Base-by-base conservation (phyloP, 2,113 vertebrate species). In the Cololabis saira region DNA sequence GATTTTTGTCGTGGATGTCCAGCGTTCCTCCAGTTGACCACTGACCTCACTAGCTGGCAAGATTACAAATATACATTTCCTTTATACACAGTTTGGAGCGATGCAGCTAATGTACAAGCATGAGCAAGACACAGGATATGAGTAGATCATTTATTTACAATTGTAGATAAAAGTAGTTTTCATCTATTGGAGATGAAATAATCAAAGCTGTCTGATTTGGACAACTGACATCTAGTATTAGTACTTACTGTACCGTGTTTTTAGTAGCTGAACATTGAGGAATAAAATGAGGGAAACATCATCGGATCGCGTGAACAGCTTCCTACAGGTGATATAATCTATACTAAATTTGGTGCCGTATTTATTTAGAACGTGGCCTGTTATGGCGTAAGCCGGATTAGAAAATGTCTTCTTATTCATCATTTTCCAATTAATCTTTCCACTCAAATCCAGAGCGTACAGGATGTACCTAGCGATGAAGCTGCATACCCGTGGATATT, bases 291-390 rank as follows among this genome's bases (percentile, higher is more conserved):
- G 52, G 12, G 37, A 21, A 43, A 18, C 45, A 18, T 8, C 52
- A 43, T 66, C 14, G 54, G 72, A 71, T 62, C 49, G 48, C n/a
- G 11, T 53, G 12, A 66, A 17, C 41, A 21, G 55, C 12, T 22
- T 10, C 3, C 27, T 44, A 10, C 41, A 68, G 61, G 37, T 24
- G 65, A 42, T 22, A 60, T 64, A 81, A 83, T 79, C 66, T 60
- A 54, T 21, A 12, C 19, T 58, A 61, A 41, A 69, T 78, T 40
- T 71, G 27, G 83, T 55, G 57, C 5, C 40, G 8, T 49, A 51
- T 74, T 61, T 55, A 77, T 76, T 75, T 45, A 66, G 61, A 47
- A 0, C 3, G 40, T 47, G 1, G 33, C 3, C 11, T 43, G 61
- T 63, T 61, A 69, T 49, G 42, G 14, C 76, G 65, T 64, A 69